Base-by-base conservation (phyloP, 2,113 vertebrate species). In the Passer montanus region DNA sequence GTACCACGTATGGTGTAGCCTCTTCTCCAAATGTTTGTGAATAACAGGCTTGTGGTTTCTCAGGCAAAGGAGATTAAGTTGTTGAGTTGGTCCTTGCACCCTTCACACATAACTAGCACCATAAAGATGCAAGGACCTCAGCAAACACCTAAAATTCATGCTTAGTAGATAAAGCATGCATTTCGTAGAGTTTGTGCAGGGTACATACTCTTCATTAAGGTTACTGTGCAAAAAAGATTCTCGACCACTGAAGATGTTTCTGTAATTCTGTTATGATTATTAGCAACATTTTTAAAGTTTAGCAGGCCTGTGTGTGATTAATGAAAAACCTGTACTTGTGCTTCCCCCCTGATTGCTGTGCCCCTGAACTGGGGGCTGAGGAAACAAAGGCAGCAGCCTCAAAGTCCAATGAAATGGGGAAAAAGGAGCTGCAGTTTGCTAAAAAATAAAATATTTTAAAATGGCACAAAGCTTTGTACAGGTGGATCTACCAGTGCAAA, bases 21-120 rank as follows among this genome's bases (percentile, higher is more conserved):
- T 95, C 69, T 70, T 90, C 83, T 95, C 91, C 94, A 59, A 76
- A 83, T 31, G 78, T 83, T 58, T 84, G 52, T 59, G 77, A 64
- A 7, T 15, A 92, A 84, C 5, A 95, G 95, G 79, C 56, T 91
- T 58, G 82, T 82, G 75, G 87, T 33, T 95, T 64, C 97, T 94
- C 90, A 97, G 95, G 97, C 93, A 97, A 95, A 96, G 93, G 95
- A 96, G 74, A 94, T 53, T 49, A 93, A 95, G 92, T 82, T 94
- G 88, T 82, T 97, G 85, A 94, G 62, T 50, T 77, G 86, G 97
- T 96, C 98, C 97, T 98, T 97, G 94, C 85, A 96, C 92, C 80
- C 91, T 94, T 97, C 96, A 97, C 91, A 97, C 93, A 94, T 84
- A 97, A 97, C 97, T 98, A 98, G 98, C 98, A 98, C 98, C 98